These are phyloP conservation scores for Syngnathus rostellatus DNA, from an alignment of 2,797 vertebrate genomes.

Conservation along the genomic window DNA sequence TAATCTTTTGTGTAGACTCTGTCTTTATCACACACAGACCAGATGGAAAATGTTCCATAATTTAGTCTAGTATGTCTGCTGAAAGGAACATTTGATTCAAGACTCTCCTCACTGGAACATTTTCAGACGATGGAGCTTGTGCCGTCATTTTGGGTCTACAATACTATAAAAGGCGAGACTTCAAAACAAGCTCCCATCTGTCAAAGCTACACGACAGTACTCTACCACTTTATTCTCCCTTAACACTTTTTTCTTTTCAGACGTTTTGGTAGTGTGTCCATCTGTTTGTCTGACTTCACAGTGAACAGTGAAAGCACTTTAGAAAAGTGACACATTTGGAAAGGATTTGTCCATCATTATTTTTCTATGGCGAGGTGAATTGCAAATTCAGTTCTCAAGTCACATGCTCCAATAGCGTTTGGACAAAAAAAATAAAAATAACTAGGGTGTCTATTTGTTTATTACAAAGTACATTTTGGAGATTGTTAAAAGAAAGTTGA, in stretches of 20 bases:
- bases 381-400: neutral
- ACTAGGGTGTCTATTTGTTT: neutral
- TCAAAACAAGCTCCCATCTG: neutral
- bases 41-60: too few relatives aligned
- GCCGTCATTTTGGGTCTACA: neutral
- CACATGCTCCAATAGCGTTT: neutral
- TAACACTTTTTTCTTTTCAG: slow-evolving; percentile 58
- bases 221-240: slow-evolving; percentile 29
- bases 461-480: neutral
- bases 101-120: neutral
- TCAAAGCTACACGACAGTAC: neutral
- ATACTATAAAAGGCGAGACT: neutral
- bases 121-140: neutral
- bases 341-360: neutral
- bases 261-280: slow-evolving; percentile 66
- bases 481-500: neutral
- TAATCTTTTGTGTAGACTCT: neutral
- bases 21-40: neutral
- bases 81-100: slow-evolving; percentile 5
- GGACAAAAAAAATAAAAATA: neutral
- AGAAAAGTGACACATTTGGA: neutral
- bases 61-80: neutral
- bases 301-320: slow-evolving; percentile 21
- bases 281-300: slow-evolving; percentile 76
- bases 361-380: neutral